Percentiles rank a stretch among this genome's conserved stretches.
Evolutionary conservation across 1,140 invertebrate species (phyloP).

Genomic region (Kradibia gibbosae): DNA sequence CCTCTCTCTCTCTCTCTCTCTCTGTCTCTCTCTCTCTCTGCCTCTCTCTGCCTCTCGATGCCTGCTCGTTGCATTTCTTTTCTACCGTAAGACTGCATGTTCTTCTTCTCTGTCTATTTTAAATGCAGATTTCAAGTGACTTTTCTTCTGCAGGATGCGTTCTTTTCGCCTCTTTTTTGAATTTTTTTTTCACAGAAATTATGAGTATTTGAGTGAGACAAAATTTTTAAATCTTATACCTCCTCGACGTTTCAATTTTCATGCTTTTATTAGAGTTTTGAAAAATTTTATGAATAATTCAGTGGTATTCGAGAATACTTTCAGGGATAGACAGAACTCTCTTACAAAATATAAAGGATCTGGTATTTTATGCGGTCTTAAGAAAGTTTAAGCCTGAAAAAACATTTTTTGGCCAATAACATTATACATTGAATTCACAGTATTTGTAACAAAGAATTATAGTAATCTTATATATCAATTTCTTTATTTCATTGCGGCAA

Average conservation of each 20-base stretch:
- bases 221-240: constrained; percentile 26
- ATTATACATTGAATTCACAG: background rate
- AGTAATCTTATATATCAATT: background rate
- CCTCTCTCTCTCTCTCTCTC: constrained; percentile 39
- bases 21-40: constrained; percentile 41
- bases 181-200: background rate
- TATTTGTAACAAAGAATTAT: background rate
- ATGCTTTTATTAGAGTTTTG: constrained; percentile 29
- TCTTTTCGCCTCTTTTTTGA: background rate
- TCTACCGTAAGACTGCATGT: constrained; percentile 1
- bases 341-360: constrained; percentile 22
- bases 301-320: background rate
- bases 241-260: constrained; percentile 7
- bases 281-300: constrained; percentile 34
- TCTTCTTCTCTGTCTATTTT: background rate
- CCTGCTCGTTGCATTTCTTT: too few species aligned
- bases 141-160: constrained; percentile 6
- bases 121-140: constrained; percentile 34
- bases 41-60: constrained; percentile 24
- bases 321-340: background rate
- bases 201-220: background rate
- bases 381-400: background rate
- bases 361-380: background rate
- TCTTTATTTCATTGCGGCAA: background rate
- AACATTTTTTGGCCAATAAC: background rate